Evolutionary conservation across 2,888 invertebrate species (phyloP).

Genomic region (Notodonta dromedarius): DNA sequence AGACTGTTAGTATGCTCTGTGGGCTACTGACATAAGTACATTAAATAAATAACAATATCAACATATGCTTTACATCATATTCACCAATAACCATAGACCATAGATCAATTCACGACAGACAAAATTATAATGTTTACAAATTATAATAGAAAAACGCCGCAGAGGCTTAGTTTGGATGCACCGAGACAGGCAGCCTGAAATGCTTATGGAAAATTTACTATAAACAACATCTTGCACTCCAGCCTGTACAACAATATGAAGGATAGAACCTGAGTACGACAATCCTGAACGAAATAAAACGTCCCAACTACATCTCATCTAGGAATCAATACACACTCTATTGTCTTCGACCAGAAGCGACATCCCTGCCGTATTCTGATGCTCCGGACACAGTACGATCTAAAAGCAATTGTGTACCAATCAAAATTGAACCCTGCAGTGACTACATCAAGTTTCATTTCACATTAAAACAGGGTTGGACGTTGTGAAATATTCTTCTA

Average conservation of each 20-base stretch:
- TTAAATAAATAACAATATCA: not conserved
- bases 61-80: no score
- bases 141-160: constrained; percentile 14
- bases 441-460: constrained; percentile 49
- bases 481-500: constrained; percentile 50
- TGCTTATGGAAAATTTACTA: constrained; percentile 35
- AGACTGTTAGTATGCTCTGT: not conserved
- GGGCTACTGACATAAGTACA: not conserved
- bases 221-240: constrained; percentile 28
- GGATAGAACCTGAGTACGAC: constrained; percentile 59
- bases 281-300: constrained; percentile 42
- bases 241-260: constrained; percentile 65
- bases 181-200: constrained; percentile 7
- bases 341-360: constrained; percentile 45
- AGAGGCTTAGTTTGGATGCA: constrained; percentile 14
- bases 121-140: no score
- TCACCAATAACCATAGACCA: no score
- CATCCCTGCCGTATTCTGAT: constrained; percentile 36
- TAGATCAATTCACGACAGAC: no score
- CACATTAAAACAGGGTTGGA: constrained; percentile 44
- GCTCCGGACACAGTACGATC: constrained; percentile 32
- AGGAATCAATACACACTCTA: constrained; percentile 57
- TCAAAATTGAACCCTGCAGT: constrained; percentile 61
- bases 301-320: constrained; percentile 46
- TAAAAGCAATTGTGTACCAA: constrained; percentile 44